Evolutionary conservation across 2,797 vertebrate genomes (phyloP).

Genomic region (Sarcoramphus papa): DNA sequence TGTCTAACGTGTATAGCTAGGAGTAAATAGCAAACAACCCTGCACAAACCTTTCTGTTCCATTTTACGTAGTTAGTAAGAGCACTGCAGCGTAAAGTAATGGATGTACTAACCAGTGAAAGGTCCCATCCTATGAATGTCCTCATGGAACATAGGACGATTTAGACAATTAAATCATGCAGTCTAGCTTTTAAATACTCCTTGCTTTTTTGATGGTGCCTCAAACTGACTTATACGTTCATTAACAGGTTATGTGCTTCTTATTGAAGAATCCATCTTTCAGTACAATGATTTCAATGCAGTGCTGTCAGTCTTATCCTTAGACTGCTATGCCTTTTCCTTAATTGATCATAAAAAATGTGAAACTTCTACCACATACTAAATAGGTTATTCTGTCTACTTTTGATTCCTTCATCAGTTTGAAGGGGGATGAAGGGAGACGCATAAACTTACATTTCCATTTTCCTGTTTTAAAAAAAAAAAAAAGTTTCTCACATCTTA

Average conservation of each 20-base stretch:
- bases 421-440: background rate
- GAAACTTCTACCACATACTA: background rate
- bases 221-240: background rate
- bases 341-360: background rate
- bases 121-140: background rate
- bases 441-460: background rate
- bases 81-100: background rate
- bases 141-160: background rate
- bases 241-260: background rate
- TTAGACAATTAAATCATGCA: background rate
- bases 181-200: background rate
- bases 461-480: background rate
- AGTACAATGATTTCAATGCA: background rate
- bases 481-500: background rate
- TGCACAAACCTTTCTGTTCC: background rate
- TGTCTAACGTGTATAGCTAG: background rate
- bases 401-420: background rate
- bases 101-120: background rate
- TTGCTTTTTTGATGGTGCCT: background rate
- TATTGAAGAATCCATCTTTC: background rate
- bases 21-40: background rate
- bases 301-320: background rate
- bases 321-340: background rate
- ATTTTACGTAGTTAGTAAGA: background rate
- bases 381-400: background rate